These are phyloP conservation scores for Molanna angustata DNA, from an alignment of 2,888 invertebrate species.

Conservation along the genomic window DNA sequence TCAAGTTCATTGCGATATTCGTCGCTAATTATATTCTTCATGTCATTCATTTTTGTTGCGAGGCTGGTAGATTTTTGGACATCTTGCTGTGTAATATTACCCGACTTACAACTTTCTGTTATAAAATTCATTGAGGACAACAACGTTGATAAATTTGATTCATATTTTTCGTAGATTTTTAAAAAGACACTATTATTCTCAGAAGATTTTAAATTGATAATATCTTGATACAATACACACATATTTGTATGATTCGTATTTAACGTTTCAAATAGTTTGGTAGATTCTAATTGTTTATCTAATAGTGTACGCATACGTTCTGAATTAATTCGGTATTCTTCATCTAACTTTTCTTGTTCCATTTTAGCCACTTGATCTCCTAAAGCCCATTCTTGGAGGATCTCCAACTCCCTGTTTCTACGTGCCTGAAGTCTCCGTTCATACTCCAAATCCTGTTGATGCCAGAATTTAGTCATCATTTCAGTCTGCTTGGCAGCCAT, in stretches of 20 bases:
- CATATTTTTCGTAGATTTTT: conserved; percentile 46
- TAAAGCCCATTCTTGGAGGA: conserved; percentile 40
- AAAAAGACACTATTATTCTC: conserved; percentile 48
- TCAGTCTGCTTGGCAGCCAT: conserved; percentile 45
- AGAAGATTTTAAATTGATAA: conserved; percentile 46
- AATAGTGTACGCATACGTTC: conserved; percentile 53
- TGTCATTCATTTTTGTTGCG: conserved; percentile 46
- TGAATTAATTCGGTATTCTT: conserved; percentile 51
- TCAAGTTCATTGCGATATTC: conserved; percentile 39
- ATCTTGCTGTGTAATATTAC: conserved; percentile 50
- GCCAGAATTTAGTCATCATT: conserved; percentile 41
- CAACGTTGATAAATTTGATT: conserved; percentile 44
- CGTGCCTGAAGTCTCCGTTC: conserved; percentile 34
- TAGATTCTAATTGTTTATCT: conserved; percentile 51
- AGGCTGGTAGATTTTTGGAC: conserved; percentile 55
- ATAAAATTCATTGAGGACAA: conserved; percentile 48
- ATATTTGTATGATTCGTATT: conserved; percentile 58
- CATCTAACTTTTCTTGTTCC: conserved; percentile 48
- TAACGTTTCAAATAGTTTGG: conserved; percentile 53
- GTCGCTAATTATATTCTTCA: conserved; percentile 46
- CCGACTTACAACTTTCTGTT: conserved; percentile 47
- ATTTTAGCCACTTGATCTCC: conserved; percentile 47
- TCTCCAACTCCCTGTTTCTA: conserved; percentile 36
- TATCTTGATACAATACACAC: conserved; percentile 54
- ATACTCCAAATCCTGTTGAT: conserved; percentile 44